Conservation (phyloP, 2,113 vertebrate genomes). For the Phrynosoma blainvillii region DNA sequence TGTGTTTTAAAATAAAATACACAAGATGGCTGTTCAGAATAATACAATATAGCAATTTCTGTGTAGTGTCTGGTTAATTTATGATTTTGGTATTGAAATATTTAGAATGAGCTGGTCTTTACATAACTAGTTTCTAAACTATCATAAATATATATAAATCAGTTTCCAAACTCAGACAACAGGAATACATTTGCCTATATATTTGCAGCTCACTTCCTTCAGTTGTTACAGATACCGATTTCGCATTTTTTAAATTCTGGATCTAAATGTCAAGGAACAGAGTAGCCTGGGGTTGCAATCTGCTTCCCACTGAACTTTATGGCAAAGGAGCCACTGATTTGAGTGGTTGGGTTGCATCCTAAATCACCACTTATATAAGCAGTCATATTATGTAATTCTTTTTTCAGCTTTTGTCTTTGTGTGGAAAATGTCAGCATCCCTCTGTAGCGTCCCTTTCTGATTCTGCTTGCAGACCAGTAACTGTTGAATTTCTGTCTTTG, state of each 20-base stretch:
- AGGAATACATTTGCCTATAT: background rate
- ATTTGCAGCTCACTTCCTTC: background rate
- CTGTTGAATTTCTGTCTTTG: background rate
- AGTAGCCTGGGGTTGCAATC: background rate
- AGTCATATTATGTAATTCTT: background rate
- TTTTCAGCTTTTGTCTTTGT: background rate
- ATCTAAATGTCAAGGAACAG: slow-evolving; percentile 1
- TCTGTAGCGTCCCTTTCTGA: background rate
- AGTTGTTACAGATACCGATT: background rate
- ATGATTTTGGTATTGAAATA: background rate
- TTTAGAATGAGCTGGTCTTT: background rate
- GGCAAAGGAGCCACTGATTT: slow-evolving; percentile 1
- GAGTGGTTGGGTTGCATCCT: background rate
- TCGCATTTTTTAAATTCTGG: background rate
- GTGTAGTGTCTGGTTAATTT: background rate
- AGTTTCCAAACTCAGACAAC: background rate
- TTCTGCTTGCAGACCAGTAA: background rate
- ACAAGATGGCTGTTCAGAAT: slow-evolving; percentile 27
- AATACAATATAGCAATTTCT: background rate
- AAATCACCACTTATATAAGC: slow-evolving; percentile 6
- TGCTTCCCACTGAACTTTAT: background rate
- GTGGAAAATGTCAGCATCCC: background rate
- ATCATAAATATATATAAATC: background rate
- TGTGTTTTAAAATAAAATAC: slow-evolving; percentile 12
- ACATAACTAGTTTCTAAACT: background rate